Evolutionary conservation across 2,797 vertebrate species (phyloP).

Genomic region (Hozukius guyotensis): DNA sequence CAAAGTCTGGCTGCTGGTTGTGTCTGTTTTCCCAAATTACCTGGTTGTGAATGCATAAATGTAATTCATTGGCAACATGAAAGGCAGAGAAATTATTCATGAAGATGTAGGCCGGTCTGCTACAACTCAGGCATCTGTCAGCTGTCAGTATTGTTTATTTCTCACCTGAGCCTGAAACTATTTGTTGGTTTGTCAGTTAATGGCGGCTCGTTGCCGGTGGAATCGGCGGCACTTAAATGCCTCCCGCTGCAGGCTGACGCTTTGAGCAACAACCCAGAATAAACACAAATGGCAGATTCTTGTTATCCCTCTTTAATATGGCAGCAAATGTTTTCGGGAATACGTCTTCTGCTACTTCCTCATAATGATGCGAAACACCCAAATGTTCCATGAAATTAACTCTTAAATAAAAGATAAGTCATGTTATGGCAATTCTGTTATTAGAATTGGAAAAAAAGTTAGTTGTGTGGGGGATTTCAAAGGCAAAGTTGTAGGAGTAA

Average conservation of each 20-base stretch:
- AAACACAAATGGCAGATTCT: constrained; percentile 58
- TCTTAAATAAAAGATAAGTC: constrained; percentile 71
- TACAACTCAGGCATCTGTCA: constrained; percentile 72
- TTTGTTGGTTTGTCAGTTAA: constrained; percentile 71
- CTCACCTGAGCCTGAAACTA: constrained; percentile 70
- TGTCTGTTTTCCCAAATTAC: constrained; percentile 58
- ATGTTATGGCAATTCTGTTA: constrained; percentile 37
- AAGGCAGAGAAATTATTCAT: constrained; percentile 67
- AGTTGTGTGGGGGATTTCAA: constrained; percentile 29
- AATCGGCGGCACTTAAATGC: constrained; percentile 53
- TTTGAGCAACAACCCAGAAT: constrained; percentile 62
- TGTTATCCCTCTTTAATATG: constrained; percentile 55
- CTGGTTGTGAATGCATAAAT: constrained; percentile 53
- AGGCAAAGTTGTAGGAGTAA: constrained; percentile 37
- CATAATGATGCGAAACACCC: constrained; percentile 32
- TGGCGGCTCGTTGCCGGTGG: constrained; percentile 42
- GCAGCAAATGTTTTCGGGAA: constrained; percentile 40
- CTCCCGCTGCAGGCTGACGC: constrained; percentile 53
- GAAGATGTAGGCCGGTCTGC: constrained; percentile 55
- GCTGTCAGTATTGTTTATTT: constrained; percentile 76
- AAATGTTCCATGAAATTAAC: constrained; percentile 72
- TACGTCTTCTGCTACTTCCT: constrained; percentile 35
- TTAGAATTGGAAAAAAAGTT: constrained; percentile 29
- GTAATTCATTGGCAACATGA: constrained; percentile 64
- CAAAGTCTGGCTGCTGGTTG: constrained; percentile 43